phyloP scores from a whole-genome alignment of 2,797 vertebrate genomes.

The Ctenosaura bakeri region DNA sequence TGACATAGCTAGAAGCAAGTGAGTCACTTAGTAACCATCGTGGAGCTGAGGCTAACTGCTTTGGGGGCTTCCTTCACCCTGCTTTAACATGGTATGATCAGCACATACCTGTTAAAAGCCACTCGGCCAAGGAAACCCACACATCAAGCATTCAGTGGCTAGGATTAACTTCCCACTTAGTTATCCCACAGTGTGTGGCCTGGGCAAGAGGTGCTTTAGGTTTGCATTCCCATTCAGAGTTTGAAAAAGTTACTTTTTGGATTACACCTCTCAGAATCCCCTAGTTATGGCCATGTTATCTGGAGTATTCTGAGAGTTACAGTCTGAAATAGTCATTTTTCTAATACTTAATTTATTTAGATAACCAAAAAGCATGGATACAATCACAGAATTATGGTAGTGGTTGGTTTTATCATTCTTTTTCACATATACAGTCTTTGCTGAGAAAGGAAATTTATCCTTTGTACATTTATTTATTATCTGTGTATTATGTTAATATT shows the following conservation, averaged over 20 bases:
- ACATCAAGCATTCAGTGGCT: neutral
- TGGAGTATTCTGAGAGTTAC: no score
- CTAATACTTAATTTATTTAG: neutral
- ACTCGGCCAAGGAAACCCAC: neutral
- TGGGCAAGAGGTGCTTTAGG: neutral
- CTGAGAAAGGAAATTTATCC: neutral
- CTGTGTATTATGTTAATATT: slow-evolving; percentile 13
- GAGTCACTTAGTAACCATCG: no score
- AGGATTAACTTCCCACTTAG: neutral
- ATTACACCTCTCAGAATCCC: no score
- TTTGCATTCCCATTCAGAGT: neutral
- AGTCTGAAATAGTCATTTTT: no score
- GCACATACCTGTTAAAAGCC: neutral
- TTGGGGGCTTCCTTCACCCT: no score
- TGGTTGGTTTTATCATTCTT: neutral
- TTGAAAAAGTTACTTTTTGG: no score
- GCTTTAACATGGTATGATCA: no score
- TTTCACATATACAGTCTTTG: neutral
- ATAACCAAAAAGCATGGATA: neutral
- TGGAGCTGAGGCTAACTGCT: no score
- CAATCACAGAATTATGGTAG: neutral
- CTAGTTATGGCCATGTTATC: no score
- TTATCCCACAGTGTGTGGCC: neutral
- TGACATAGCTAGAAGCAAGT: no score
- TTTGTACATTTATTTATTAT: neutral